phyloP scores from a whole-genome alignment of 2,113 vertebrate species.

The Gasterosteus aculeatus region DNA sequence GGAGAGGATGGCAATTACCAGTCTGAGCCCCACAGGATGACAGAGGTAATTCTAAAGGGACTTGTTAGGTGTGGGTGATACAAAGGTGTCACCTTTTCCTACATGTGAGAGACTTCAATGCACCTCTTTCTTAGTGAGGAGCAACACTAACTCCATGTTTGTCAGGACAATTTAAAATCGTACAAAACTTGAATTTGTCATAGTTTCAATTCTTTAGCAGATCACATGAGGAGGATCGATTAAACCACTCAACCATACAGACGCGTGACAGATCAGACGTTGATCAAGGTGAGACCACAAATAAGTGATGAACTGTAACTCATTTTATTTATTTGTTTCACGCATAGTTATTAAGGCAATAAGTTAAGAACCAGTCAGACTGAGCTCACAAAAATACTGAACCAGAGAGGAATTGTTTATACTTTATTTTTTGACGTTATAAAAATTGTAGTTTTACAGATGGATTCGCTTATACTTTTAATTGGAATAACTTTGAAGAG shows the following conservation, averaged over 20 bases:
- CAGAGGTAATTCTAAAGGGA: conserved; percentile 52
- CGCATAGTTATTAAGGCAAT: neutral
- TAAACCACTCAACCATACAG: neutral
- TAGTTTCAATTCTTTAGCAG: neutral
- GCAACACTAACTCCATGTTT: neutral
- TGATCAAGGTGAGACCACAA: no score
- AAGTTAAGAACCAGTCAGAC: neutral
- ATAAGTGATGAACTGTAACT: no score
- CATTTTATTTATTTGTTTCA: neutral
- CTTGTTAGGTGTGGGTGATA: conserved; percentile 57
- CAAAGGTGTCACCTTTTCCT: conserved; percentile 36
- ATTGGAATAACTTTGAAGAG: neutral
- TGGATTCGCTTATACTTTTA: neutral
- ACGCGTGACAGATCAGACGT: neutral
- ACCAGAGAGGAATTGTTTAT: neutral
- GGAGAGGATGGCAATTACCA: conserved; percentile 67
- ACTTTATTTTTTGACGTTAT: neutral
- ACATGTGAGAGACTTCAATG: conserved; percentile 8
- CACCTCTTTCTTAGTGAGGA: neutral
- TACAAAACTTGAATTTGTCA: neutral
- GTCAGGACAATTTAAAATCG: neutral
- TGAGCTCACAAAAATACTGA: neutral
- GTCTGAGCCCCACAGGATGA: conserved; percentile 53
- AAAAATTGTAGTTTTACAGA: neutral
- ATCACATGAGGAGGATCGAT: neutral